Conservation (phyloP, 2,888 invertebrate genomes). For the Aleiodes alternator region DNA sequence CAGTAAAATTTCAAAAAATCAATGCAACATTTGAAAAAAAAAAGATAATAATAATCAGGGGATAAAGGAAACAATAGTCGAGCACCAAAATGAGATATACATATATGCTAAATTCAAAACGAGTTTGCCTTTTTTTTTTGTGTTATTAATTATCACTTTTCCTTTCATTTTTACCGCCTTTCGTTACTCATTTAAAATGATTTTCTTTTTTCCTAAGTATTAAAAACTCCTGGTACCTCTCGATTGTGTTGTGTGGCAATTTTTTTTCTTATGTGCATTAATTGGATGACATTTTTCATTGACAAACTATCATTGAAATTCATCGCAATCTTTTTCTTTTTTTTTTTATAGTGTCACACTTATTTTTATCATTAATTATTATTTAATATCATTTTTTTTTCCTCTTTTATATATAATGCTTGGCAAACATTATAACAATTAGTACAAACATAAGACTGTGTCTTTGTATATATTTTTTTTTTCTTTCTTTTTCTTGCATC, state of each 20-base stretch:
- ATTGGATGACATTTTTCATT: conserved; percentile 52
- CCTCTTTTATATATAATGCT: conserved; percentile 42
- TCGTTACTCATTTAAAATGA: conserved; percentile 3
- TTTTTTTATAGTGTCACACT: conserved; percentile 52
- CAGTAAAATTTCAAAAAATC: conserved; percentile 60
- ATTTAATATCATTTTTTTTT: conserved; percentile 33
- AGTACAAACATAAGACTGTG: conserved; percentile 64
- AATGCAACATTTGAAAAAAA: not conserved
- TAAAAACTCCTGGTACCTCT: conserved; percentile 38
- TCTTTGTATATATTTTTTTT: conserved; percentile 55
- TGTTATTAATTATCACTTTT: conserved; percentile 35
- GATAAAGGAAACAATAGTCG: conserved; percentile 58
- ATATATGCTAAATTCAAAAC: conserved; percentile 53
- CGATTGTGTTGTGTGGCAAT: conserved; percentile 58
- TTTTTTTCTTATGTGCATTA: conserved; percentile 57
- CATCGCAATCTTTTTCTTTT: conserved; percentile 43
- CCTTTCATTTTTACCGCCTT: not conserved
- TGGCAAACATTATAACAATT: conserved; percentile 55
- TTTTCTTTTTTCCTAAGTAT: conserved; percentile 30
- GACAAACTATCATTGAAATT: conserved; percentile 51
- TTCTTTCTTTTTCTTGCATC: conserved; percentile 49
- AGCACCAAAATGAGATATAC: conserved; percentile 73
- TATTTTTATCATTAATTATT: conserved; percentile 49
- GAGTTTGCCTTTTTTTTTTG: conserved; percentile 39
- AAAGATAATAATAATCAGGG: conserved; percentile 65